Evolutionary conservation across 2,888 invertebrate species (phyloP).

Genomic region (Aleiodes leptofemur): DNA sequence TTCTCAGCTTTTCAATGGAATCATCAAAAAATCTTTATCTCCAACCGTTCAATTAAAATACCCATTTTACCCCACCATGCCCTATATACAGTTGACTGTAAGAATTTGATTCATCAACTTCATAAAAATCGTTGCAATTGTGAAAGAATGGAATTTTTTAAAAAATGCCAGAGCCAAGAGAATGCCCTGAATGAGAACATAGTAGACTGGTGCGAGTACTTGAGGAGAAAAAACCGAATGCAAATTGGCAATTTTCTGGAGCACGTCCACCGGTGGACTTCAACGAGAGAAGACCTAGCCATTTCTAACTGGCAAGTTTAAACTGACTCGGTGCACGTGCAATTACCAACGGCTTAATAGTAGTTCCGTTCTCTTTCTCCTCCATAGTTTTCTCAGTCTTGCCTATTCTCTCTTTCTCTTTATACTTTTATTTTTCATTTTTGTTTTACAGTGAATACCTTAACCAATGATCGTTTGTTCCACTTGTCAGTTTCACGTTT

Average conservation of each 20-base stretch:
- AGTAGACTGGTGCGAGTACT: conserved; percentile 33
- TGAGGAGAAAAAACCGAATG: conserved; percentile 51
- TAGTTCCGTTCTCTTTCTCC: conserved; percentile 2
- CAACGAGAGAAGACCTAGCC: conserved; percentile 12
- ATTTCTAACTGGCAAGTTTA: conserved; percentile 40
- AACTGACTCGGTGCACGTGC: conserved; percentile 43
- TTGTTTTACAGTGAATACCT: conserved; percentile 15
- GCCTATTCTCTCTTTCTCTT: neutral
- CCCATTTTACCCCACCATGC: too few species aligned
- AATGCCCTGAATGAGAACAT: conserved; percentile 31
- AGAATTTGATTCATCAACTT: neutral
- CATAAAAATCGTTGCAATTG: neutral
- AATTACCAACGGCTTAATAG: conserved; percentile 47
- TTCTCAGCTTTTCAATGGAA: too few species aligned
- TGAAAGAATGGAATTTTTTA: conserved; percentile 11
- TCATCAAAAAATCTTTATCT: too few species aligned
- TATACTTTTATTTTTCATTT: conserved; percentile 9
- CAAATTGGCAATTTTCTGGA: conserved; percentile 56
- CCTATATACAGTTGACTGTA: neutral
- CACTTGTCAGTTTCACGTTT: neutral
- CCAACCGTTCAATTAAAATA: too few species aligned
- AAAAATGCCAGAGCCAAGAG: conserved; percentile 2
- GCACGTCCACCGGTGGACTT: conserved; percentile 39
- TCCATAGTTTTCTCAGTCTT: neutral
- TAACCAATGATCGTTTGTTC: conserved; percentile 1